Percentiles rank a stretch among this genome's conserved stretches.
Conservation (phyloP, 2,113 vertebrate genomes). For the human (Homo sapiens) region GRCh38 chr2:41027001-41027500, state of each 20-base stretch:
- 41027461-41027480: background rate
- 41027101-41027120: background rate
- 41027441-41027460: background rate
- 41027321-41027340: background rate
- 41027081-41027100: background rate
- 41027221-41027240: background rate
- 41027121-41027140: background rate
- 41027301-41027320: background rate
- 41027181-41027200: background rate
- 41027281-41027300: background rate
- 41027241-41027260: background rate
- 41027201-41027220: background rate
- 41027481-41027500: background rate
- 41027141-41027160: background rate
- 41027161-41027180: background rate
- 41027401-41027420: background rate
- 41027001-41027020: background rate
- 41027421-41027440: background rate
- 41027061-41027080: background rate
- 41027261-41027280: background rate
- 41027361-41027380: background rate
- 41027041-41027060: background rate
- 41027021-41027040: background rate
- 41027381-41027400: background rate
- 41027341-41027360: background rate